A percentile compares a stretch with the other conserved stretches of the same genome.
phyloP scores from a whole-genome alignment of 2,797 vertebrate species.

The Gambelia wislizenii region DNA sequence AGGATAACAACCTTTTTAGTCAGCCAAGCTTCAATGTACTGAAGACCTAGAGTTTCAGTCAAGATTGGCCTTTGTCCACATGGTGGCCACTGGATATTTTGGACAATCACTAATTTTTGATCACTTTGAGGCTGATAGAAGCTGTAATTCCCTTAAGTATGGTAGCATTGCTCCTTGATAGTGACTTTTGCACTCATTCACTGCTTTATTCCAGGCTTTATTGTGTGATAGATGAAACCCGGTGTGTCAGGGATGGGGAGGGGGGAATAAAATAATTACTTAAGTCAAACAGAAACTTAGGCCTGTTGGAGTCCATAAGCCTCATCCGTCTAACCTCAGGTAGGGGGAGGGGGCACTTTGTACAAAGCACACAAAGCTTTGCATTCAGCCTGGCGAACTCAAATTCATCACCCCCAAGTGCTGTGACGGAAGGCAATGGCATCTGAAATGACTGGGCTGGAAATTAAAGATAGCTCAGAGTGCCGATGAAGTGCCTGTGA shows the following conservation, averaged over 20 bases:
- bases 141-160: background rate
- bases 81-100: background rate
- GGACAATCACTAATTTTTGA: background rate
- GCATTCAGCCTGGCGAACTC: conserved; percentile 39
- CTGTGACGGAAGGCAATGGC: conserved; percentile 40
- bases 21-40: too few relatives aligned
- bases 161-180: conserved; percentile 34
- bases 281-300: conserved; percentile 18
- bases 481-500: conserved; percentile 20
- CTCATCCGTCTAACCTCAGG: conserved; percentile 33
- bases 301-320: conserved; percentile 21
- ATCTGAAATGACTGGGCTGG: conserved; percentile 27
- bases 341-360: background rate
- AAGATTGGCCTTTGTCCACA: background rate
- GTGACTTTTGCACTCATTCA: conserved; percentile 40
- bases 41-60: too few relatives aligned
- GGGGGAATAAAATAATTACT: conserved; percentile 27
- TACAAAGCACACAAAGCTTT: conserved; percentile 23
- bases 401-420: background rate
- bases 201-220: conserved; percentile 48
- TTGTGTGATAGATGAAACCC: background rate
- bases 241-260: background rate
- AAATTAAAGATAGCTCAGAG: conserved; percentile 38
- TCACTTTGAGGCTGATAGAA: background rate
- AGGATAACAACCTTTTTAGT: too few relatives aligned